phyloP scores from a whole-genome alignment of 1,140 invertebrate genomes.

The Leucophenga varia region DNA sequence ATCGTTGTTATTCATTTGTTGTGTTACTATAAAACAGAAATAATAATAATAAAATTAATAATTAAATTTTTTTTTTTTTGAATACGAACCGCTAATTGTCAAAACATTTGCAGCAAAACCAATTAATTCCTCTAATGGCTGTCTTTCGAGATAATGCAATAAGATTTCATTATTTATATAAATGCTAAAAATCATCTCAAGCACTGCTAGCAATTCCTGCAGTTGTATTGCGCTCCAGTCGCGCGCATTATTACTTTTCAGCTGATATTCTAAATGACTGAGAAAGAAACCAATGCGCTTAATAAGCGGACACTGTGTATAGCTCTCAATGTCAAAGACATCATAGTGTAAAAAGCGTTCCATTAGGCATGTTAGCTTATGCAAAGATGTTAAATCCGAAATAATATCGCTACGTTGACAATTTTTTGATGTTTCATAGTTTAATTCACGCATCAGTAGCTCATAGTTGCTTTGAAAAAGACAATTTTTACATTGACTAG shows the following conservation, averaged over 20 bases:
- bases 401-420: conserved; percentile 16
- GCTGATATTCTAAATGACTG: conserved; percentile 30
- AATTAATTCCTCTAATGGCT: conserved; percentile 42
- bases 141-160: conserved; percentile 30
- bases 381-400: conserved; percentile 25
- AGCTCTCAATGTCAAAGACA: conserved; percentile 31
- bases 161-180: conserved; percentile 29
- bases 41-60: background rate
- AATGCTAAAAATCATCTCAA: conserved; percentile 18
- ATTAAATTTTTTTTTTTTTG: background rate
- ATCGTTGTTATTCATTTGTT: background rate
- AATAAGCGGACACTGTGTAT: conserved; percentile 35
- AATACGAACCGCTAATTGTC: conserved; percentile 25
- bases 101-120: conserved; percentile 30
- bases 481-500: conserved; percentile 33
- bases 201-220: conserved; percentile 18
- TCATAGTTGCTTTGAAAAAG: conserved; percentile 43
- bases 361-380: conserved; percentile 32
- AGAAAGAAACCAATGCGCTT: conserved; percentile 46
- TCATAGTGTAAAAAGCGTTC: conserved; percentile 40
- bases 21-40: conserved; percentile 10
- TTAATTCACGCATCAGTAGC: conserved; percentile 38
- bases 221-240: conserved; percentile 30
- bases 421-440: conserved; percentile 25
- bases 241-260: conserved; percentile 11